Conservation (phyloP, 30 jellyfish, hydroid and myxozoan species). For the Aurelia coerulea region DNA sequence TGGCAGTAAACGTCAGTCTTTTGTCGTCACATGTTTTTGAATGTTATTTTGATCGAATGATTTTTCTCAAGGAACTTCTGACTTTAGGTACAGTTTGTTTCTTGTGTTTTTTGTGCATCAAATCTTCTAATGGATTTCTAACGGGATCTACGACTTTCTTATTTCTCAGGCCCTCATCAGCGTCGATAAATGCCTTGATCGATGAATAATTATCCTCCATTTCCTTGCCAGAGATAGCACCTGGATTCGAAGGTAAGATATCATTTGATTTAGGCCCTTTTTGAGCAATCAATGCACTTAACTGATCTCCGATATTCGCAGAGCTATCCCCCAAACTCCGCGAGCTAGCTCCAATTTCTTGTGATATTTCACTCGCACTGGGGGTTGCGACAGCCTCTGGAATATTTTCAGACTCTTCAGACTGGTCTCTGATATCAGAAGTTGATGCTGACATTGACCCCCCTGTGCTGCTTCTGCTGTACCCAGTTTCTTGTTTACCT, state of each 20-base stretch:
- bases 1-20: too few relatives aligned
- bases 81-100: conserved; percentile 68
- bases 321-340: conserved; percentile 14
- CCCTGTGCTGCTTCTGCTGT: background rate
- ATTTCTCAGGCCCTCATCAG: conserved; percentile 75
- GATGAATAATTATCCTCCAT: conserved; percentile 89
- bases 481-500: conserved; percentile 12
- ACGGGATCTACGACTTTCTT: conserved; percentile 64
- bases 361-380: background rate
- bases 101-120: conserved; percentile 60
- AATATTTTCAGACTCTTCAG: background rate
- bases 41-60: conserved; percentile 8
- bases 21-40: too few relatives aligned
- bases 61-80: conserved; percentile 8
- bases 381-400: background rate
- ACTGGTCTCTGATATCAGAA: background rate
- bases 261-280: conserved; percentile 56
- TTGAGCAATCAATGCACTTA: conserved; percentile 47
- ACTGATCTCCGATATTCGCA: conserved; percentile 43
- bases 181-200: conserved; percentile 90
- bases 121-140: conserved; percentile 67
- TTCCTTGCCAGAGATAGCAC: conserved; percentile 58
- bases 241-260: conserved; percentile 58
- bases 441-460: background rate
- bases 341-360: conserved; percentile 8